Evolutionary conservation across 2,797 vertebrate genomes (phyloP), one percentile per base, ranked within the genome.

Genomic region (Galaxias olidus): DNA sequence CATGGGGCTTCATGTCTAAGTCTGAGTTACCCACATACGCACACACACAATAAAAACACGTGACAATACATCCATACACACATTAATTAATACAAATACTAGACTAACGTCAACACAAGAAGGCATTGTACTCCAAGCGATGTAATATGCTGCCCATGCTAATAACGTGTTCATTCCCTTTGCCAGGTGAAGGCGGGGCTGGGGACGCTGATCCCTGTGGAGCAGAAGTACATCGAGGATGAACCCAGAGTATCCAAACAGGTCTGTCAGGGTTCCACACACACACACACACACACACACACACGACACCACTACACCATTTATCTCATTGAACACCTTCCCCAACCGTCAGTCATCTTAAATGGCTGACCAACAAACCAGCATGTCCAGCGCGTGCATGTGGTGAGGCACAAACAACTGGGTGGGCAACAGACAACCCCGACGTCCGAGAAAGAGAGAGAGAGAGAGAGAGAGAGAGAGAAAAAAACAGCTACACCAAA

Each of bases 191-290:
- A 97, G 92, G 96, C 96, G 83, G 95, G 96, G 81, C 89, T 99
- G 85, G 91, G 92, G 90, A 97, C 97, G 56, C 84, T 99, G 90
- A 93, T 94, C 81, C 96, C 97, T 79, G 94, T 95, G 86, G 96
- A 99, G 88, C 92, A 95, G 93, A 99, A 99, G 88, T 99, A 98
- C 75, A 96, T 98, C 60, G 97, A 98, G 91, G 96, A 97, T 83
- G 96, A 99, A 87, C 91, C 95, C 84, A 94, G 91, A 91, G 95
- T 98, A 87, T 99, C 97, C 86, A 98, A 98, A 92, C 96, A 99
- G 96, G 97, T 98, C 96, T 91, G 75, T 69, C 67, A 72, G 58
- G 40, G 46, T 65, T 30, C 7, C 52, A 46, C 56, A 44, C 56
- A 44, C 40, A n/a, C 30, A 58, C 56, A 58, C 56, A 63, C 58